Percentiles rank a stretch among this genome's conserved stretches.
These are phyloP conservation scores for Acanthornis magna DNA, from an alignment of 2,797 vertebrate species.

Conservation along the genomic window DNA sequence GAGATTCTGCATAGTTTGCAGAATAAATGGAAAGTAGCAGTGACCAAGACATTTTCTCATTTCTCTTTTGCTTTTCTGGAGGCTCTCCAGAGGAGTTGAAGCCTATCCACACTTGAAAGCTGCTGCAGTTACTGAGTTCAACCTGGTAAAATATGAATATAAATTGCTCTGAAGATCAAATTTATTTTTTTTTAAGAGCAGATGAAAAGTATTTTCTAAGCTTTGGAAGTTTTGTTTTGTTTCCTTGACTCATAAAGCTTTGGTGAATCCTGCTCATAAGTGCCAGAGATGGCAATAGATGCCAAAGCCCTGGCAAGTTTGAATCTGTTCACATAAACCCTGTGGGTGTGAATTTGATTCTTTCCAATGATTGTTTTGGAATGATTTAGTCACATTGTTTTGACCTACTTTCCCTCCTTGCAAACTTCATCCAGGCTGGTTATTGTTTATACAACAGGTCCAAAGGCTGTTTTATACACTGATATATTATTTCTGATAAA, in stretches of 20 bases:
- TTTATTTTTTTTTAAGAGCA: background rate
- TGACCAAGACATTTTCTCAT: background rate
- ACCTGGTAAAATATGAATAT: background rate
- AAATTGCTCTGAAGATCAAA: background rate
- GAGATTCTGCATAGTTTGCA: background rate
- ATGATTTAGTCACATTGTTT: constrained; percentile 42
- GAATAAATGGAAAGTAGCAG: background rate
- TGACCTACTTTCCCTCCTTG: constrained; percentile 25
- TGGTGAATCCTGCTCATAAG: background rate
- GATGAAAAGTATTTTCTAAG: background rate
- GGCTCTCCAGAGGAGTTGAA: background rate
- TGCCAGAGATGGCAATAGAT: background rate
- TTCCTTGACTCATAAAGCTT: constrained; percentile 26
- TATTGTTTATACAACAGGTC: background rate
- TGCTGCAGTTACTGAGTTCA: background rate
- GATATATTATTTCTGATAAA: background rate
- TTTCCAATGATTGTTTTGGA: constrained; percentile 29
- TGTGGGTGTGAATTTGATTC: constrained; percentile 43
- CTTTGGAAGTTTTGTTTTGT: constrained; percentile 1
- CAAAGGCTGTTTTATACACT: background rate
- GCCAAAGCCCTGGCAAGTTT: constrained; percentile 53
- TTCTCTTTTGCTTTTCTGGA: background rate
- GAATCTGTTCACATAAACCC: constrained; percentile 24
- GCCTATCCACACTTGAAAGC: background rate
- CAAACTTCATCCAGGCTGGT: background rate